Base-by-base conservation (phyloP, 2,888 invertebrate genomes). In the Tetanocera ferruginea region DNA sequence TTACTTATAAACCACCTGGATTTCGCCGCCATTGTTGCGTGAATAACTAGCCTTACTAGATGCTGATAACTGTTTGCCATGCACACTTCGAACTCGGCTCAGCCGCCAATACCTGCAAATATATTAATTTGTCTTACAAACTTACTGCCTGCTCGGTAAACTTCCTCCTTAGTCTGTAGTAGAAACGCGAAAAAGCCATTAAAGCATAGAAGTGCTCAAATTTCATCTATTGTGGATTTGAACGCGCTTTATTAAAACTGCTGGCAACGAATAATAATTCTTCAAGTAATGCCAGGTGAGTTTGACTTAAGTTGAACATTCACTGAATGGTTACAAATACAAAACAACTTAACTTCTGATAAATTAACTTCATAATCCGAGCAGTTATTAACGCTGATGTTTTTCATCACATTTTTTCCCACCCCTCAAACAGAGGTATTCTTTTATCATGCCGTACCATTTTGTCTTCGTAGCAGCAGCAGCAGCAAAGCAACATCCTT, bases 331-430 rank as follows among this genome's bases (percentile, higher is more conserved):
- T 51, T 52, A 69, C 67, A 71, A 76, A 72, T 57, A 71, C 66
- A 67, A 66, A 62, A 72, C 55, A 66, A 67, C 75, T 49, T 76
- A 79, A 79, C 79, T 79, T 77, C 77, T 79, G 79, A 79, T 79
- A 79, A 79, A 79, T 79, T 77, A 77, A 79, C 79, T 79, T 77
- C 77, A 77, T 79, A 79, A 79, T 77, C 76, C 73, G 73, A 71
- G 66, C 67, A 66, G 77, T 77, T 77, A 76, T 49, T 62, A 77
- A 73, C 62, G 69, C 66, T 66, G 77, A 51, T 76, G 75, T 19
- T 62, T 64, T 62, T 25, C 62, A 74, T 74, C 64, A 51, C 11
- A 34, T 17, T 60, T 62, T n/a, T 37, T 49, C 49, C 43, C 60
- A 19, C 11, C 37, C 34, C 51, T 14, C 11, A 11, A 23, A 52